Percentiles rank a stretch among this genome's conserved stretches.
phyloP scores from a whole-genome alignment of 1,140 invertebrate species.

The Bombus haemorrhoidalis region DNA sequence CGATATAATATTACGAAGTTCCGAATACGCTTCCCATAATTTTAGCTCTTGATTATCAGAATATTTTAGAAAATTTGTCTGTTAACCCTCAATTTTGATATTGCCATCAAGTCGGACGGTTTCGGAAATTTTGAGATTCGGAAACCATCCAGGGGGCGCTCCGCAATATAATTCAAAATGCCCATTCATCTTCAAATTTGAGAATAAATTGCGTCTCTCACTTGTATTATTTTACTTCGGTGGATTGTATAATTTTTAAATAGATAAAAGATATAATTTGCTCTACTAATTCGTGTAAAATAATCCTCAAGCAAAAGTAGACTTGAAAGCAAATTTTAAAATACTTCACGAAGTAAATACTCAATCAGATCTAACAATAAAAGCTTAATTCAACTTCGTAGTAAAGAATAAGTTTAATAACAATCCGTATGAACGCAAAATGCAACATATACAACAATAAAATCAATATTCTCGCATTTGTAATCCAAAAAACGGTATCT shows the following conservation, averaged over 20 bases:
- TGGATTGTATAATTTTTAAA: too few species aligned
- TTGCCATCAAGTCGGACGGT: not conserved
- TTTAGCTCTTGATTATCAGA: not conserved
- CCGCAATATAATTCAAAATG: not conserved
- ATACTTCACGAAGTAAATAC: not conserved
- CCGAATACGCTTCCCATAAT: not conserved
- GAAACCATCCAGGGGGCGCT: not conserved
- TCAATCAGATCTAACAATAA: not conserved
- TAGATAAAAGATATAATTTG: too few species aligned
- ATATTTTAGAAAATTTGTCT: not conserved
- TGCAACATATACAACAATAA: not conserved
- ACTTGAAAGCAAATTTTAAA: too few species aligned
- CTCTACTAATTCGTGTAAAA: too few species aligned
- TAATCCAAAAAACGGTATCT: not conserved
- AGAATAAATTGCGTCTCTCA: not conserved
- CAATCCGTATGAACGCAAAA: not conserved
- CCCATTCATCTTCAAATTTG: too few species aligned
- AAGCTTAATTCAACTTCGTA: too few species aligned
- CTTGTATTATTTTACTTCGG: not conserved
- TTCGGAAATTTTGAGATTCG: not conserved
- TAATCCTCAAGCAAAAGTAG: too few species aligned
- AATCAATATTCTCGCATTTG: not conserved
- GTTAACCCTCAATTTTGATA: conserved; percentile 30
- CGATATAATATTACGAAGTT: not conserved
- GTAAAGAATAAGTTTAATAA: not conserved